These are phyloP conservation scores for Suricata suricatta DNA, from an alignment of 2,113 vertebrate genomes.

Conservation along the genomic window DNA sequence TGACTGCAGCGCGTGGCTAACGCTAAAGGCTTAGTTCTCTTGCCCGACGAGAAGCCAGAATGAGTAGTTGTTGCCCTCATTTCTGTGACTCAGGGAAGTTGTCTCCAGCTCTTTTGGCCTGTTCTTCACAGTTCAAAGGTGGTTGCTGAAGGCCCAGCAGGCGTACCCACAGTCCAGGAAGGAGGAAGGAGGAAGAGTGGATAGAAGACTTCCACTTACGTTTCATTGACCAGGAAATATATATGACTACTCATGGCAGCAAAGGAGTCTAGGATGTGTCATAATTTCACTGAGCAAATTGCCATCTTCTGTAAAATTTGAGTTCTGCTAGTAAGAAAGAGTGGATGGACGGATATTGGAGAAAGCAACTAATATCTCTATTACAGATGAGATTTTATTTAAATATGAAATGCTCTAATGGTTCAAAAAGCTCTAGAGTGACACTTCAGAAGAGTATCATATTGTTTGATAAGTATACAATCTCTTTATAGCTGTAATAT, in stretches of 20 bases:
- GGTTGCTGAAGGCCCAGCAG: neutral
- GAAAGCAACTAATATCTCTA: neutral
- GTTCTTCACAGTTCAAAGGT: neutral
- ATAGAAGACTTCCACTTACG: neutral
- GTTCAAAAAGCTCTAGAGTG: neutral
- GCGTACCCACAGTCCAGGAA: neutral
- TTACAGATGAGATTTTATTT: neutral
- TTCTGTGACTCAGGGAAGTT: neutral
- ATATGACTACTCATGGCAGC: neutral
- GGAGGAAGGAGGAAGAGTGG: neutral
- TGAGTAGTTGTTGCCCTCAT: neutral
- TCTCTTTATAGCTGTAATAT: neutral
- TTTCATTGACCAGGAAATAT: neutral
- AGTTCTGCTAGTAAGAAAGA: conserved; percentile 13
- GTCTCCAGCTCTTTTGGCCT: neutral
- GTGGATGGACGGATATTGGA: neutral
- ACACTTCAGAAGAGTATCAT: neutral
- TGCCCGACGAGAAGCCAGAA: neutral
- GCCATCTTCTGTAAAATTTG: neutral
- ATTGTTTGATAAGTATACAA: neutral
- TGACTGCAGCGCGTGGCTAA: neutral
- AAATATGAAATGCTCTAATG: neutral
- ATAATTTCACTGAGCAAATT: neutral
- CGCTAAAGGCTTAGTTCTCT: neutral
- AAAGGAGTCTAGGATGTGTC: neutral